These are phyloP conservation scores for Ricordea florida DNA, from an alignment of 92 coral and sea anemone species.

Conservation along the genomic window DNA sequence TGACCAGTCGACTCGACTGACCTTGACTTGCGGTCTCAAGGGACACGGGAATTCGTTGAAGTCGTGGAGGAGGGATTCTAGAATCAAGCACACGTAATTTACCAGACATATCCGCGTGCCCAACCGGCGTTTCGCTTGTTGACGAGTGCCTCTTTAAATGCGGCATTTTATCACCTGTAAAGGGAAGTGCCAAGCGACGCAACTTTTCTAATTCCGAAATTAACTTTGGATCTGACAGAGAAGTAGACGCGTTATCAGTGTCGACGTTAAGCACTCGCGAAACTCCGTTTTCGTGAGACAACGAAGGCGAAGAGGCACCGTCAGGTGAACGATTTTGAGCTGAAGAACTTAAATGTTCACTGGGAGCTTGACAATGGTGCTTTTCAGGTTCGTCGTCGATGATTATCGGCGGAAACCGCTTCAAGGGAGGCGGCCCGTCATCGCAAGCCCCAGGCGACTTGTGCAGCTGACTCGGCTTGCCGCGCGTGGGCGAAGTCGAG, in stretches of 20 bases:
- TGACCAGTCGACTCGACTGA: not conserved
- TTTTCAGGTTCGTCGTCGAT: slow-evolving; percentile 1
- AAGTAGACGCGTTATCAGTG: too few species aligned
- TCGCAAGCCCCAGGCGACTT: not conserved
- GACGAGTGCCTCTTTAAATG: slow-evolving; percentile 36
- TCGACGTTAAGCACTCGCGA: too few species aligned
- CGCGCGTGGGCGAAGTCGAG: slow-evolving; percentile 28
- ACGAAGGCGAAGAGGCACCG: too few species aligned
- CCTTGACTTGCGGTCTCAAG: not conserved
- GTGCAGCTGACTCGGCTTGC: not conserved
- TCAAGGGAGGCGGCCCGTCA: slow-evolving; percentile 33
- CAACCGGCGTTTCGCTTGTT: not conserved
- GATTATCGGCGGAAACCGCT: slow-evolving; percentile 17
- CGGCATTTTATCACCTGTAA: slow-evolving; percentile 26
- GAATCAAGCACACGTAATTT: not conserved
- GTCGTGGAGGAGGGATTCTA: slow-evolving; percentile 17
- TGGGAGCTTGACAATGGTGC: too few species aligned
- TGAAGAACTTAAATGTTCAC: too few species aligned
- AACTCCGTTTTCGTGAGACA: too few species aligned
- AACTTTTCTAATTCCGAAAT: not conserved
- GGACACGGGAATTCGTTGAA: slow-evolving; percentile 6
- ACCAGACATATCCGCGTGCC: not conserved
- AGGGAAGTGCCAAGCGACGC: not conserved
- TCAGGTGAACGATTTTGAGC: too few species aligned
- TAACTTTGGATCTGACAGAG: slow-evolving; percentile 21